Evolutionary conservation across 2,888 invertebrate species (phyloP), one percentile per base, ranked within the genome.

Genomic region (Hypolimnas misippus): DNA sequence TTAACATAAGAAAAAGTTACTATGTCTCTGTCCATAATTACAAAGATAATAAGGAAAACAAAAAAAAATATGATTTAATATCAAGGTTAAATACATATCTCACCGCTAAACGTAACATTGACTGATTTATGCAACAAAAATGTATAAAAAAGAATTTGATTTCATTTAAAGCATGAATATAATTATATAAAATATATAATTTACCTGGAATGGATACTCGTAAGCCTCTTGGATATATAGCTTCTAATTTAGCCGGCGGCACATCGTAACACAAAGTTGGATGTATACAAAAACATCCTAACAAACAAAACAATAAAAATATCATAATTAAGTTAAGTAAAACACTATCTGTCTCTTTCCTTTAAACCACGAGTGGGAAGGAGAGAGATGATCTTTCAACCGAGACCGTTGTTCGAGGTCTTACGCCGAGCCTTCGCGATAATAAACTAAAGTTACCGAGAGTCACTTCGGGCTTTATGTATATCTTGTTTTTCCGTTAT

Each of bases 181-280:
- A 19, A 2, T 1, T 8, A 50, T 16, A 31, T 42, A 52, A 33
- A 31, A 60, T 29, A 17, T 14, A 29, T 40, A 46, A 44, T 61
- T 76, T 78, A 94, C 95, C 93, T 76, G 94, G 94, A 68, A 95
- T 84, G 0, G 94, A 94, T 5, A 94, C 93, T 38, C 93, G 84
- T 0, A 95, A 74, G 68, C 95, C 95, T 78, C 79, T 91, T 0
- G 95, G 95, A 68, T 86, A 83, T 12, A 94, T 87, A 0, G 93
- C 93, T 76, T 94, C 93, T 12, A 95, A 81, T 49, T 81, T 90
- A 0, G 94, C 93, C 0, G 81, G 79, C 0, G 94, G 93, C 10
- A 93, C 89, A 58, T 83, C 81, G 35, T 33, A 52, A 17, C 52
- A 52, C 12, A 14, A n/a, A 1, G 35, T 52, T 52, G 7, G 17